Conservation (phyloP, 2,113 vertebrate genomes). For the Anhinga anhinga region DNA sequence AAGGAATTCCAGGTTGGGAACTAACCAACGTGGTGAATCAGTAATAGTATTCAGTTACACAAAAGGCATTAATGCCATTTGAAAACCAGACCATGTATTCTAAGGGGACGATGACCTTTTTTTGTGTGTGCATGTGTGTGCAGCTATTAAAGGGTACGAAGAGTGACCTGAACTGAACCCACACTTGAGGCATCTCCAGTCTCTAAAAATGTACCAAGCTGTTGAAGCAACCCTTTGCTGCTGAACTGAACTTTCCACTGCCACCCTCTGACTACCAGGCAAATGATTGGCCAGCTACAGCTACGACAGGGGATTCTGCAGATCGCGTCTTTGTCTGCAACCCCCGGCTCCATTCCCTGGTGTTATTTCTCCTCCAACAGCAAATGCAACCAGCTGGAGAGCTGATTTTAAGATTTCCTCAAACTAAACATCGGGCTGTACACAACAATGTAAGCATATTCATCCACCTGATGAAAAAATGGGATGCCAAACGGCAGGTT, state of each 20-base stretch:
- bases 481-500: neutral
- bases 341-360: neutral
- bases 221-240: neutral
- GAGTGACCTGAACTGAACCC: slow-evolving; percentile 48
- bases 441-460: neutral
- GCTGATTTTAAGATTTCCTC: neutral
- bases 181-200: slow-evolving; percentile 25
- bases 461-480: neutral
- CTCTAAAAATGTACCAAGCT: slow-evolving; percentile 60
- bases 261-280: neutral
- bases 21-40: neutral
- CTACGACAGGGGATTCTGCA: neutral
- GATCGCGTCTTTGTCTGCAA: neutral
- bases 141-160: slow-evolving; percentile 51
- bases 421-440: neutral
- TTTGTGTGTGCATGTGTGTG: neutral
- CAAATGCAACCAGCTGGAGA: neutral
- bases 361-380: slow-evolving; percentile 8
- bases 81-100: neutral
- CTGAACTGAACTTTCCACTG: neutral
- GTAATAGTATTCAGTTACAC: neutral
- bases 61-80: neutral
- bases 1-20: neutral
- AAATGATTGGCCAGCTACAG: neutral
- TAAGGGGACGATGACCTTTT: neutral